Base-by-base conservation (phyloP, 1,140 invertebrate species). In the Atta colombica region DNA sequence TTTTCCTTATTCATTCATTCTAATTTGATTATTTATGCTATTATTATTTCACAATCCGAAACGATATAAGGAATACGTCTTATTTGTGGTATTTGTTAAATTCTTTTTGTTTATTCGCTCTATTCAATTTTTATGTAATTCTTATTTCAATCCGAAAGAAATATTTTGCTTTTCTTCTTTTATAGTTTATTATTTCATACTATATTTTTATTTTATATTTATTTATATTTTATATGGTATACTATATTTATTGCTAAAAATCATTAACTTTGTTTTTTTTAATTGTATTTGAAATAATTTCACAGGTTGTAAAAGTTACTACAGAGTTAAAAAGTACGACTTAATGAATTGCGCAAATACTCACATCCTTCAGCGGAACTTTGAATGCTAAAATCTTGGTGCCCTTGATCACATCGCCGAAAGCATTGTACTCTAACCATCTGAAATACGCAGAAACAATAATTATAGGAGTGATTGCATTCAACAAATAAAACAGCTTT, bases 331-430 rank as follows among this genome's bases (percentile, higher is more conserved):
- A 78, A 78, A 31, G 2, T 51, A 61, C 8, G 45, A 55, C 28
- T 21, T 51, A 51, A 18, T 31, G 3, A 71, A 58, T 87, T 78
- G 68, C 31, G 61, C 80, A 61, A 51, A 45, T 51, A 96, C 97
- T 96, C 94, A 97, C 97, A 94, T 96, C 94, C 91, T 95, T 96
- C 16, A 98, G 93, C n/a, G 97, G 97, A 63, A 98, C 97, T 96
- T 98, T 98, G 92, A 98, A 98, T 45, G 97, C 96, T 88, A 98
- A 96, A 77, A 98, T 96, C 85, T 96, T 96, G 14, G 97, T 98
- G 3, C 96, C 96, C 51, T 96, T 94, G 78, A 98, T 96, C 6
- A 96, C 94, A 31, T 96, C 92, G 1, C 97, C 97, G 90, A 96
- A 96, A 6, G 97, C 94, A 89, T 95, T 96, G 92, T 98, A 98